These are phyloP conservation scores for Noctua pronuba DNA, from an alignment of 2,888 invertebrate genomes.

Conservation along the genomic window DNA sequence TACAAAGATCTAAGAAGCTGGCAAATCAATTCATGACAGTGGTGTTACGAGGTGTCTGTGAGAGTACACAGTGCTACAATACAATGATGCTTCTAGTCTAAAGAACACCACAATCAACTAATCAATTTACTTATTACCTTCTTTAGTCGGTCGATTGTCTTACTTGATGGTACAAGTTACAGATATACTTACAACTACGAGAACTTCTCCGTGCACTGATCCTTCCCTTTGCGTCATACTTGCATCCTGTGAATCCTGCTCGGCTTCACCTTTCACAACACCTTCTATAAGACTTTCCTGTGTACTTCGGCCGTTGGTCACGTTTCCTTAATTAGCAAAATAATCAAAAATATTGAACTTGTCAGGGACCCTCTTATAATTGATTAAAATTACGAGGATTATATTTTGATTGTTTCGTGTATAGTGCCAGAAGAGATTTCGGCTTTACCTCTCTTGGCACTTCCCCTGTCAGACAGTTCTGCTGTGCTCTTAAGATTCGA, in stretches of 20 bases:
- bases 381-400: constrained; percentile 78
- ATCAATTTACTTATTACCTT: constrained; percentile 86
- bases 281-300: constrained; percentile 89
- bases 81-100: constrained; percentile 87
- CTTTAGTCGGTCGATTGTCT: constrained; percentile 76
- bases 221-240: constrained; percentile 84
- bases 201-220: constrained; percentile 83
- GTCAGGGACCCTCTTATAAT: constrained; percentile 86
- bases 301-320: constrained; percentile 84
- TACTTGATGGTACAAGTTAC: constrained; percentile 76
- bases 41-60: constrained; percentile 86
- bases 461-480: constrained; percentile 82
- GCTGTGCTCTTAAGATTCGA: constrained; percentile 82
- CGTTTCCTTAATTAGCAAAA: constrained; percentile 90
- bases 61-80: constrained; percentile 85
- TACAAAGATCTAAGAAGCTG: constrained; percentile 87
- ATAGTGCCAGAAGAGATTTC: constrained; percentile 86
- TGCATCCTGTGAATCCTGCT: constrained; percentile 88
- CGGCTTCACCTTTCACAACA: constrained; percentile 86
- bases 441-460: constrained; percentile 86
- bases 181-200: constrained; percentile 87
- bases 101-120: constrained; percentile 87
- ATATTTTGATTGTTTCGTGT: constrained; percentile 85
- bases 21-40: constrained; percentile 87
- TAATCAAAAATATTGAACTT: constrained; percentile 89